Evolutionary conservation across 2,888 invertebrate species (phyloP), one percentile per base, ranked within the genome.

Genomic region (Xanthorhoe spadicearia): DNA sequence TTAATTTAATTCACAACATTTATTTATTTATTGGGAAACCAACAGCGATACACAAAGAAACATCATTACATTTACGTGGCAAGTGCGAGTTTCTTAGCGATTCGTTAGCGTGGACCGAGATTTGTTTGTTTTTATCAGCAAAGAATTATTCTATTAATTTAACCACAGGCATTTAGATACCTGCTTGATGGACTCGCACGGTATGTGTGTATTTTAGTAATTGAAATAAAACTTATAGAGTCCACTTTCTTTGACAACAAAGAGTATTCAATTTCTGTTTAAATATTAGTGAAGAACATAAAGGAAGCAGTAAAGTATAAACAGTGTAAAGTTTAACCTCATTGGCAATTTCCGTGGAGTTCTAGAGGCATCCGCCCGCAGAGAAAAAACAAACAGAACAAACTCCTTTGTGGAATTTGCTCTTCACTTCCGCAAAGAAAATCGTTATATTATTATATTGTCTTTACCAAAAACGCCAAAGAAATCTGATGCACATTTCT

Each of bases 331-430:
- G 71, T 80, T 73, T 75, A 75, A 78, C 78, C 69, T 76, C 76
- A 76, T 78, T 79, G 76, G 66, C 74, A 77, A 81, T 78, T 79
- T 80, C 74, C 75, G 76, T 63, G 46, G 69, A 79, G 72, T 71
- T 74, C 65, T 76, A 71, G 75, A 74, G 69, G 72, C 75, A 75
- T 77, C 76, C 75, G 72, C 69, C 58, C 59, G 72, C 60, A 67
- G 63, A 69, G 74, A 73, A 77, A 79, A 80, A 83, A 78, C 74
- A 80, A 80, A 76, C 74, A 72, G 51, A 74, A 69, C 62, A 59
- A 69, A 74, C 68, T 68, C 73, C 74, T 77, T 79, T 81, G 78
- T 76, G 66, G 75, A 79, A 77, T 78, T 77, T 74, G 56, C 67
- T 77, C 73, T 74, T 72, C 72, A 79, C 62, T 75, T 75, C 67